These are phyloP conservation scores for Caenorhabditis doughertyi DNA, from an alignment of 2,888 invertebrate species.

Conservation along the genomic window DNA sequence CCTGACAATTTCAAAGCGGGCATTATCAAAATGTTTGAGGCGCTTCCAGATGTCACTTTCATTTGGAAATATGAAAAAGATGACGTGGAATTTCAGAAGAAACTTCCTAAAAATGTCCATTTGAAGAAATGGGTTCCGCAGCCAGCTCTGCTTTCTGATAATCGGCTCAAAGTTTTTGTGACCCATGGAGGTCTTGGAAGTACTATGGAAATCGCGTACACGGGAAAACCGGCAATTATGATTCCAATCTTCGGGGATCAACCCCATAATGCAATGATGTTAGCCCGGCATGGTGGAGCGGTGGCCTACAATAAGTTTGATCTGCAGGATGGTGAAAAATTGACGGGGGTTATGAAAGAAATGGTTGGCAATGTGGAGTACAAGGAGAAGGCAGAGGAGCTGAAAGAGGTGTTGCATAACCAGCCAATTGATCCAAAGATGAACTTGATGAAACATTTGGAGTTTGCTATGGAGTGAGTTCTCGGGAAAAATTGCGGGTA, in stretches of 20 bases:
- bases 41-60: slow-evolving; percentile 35
- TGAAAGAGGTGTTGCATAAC: background rate
- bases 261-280: slow-evolving; percentile 9
- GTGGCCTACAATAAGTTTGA: slow-evolving; percentile 18
- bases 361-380: slow-evolving; percentile 3
- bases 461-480: slow-evolving; percentile 31
- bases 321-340: slow-evolving; percentile 20
- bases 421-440: slow-evolving; percentile 20
- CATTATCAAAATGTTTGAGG: slow-evolving; percentile 30
- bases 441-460: slow-evolving; percentile 24
- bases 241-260: slow-evolving; percentile 29
- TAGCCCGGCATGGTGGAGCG: slow-evolving; percentile 28
- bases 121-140: slow-evolving; percentile 50
- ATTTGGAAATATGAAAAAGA: slow-evolving; percentile 43
- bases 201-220: slow-evolving; percentile 36
- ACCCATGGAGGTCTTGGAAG: slow-evolving; percentile 54
- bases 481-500: no score
- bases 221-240: slow-evolving; percentile 28
- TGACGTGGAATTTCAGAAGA: slow-evolving; percentile 10
- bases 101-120: slow-evolving; percentile 27
- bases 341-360: background rate
- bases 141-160: slow-evolving; percentile 13
- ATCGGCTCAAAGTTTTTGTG: slow-evolving; percentile 21
- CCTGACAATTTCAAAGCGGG: slow-evolving; percentile 36
- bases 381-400: background rate